Base-by-base conservation (phyloP, 2,888 invertebrate genomes). In the Macrosoma leucophasiata region DNA sequence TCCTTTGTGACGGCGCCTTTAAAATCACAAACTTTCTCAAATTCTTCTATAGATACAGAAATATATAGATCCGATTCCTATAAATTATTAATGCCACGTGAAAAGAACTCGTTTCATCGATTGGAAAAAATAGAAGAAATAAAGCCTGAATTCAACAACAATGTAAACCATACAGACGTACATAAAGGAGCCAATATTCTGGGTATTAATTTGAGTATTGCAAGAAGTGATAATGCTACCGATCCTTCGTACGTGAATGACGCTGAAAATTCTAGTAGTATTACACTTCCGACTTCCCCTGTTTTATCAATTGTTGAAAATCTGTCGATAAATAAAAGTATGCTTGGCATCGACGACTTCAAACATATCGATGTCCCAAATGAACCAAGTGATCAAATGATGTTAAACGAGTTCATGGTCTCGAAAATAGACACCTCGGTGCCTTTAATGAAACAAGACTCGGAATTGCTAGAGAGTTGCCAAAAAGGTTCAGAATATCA, bases 291-390 rank as follows among this genome's bases (percentile, higher is more conserved):
- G 0, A 41, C 64, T 13, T 84, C 82, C 10, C 82, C 82, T 2
- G 81, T 77, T 46, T 43, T 84, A 20, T 82, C 82, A 3, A 56
- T 81, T 6, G 81, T 82, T 3, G 81, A 81, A 59, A 75, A 73
- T 35, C 47, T 84, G 35, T 71, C 77, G 2, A 33, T 81, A 3
- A 65, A 52, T 26, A 70, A 65, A 50, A 68, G 65, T 15, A 36
- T 59, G 4, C 37, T 73, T 3, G 50, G 40, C 11, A 47, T 24
- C 35, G 21, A 46, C 3, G 52, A 52, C n/a, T n/a, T n/a, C n/a
- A n/a, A n/a, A n/a, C n/a, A n/a, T n/a, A 8, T 39, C 52, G n/a
- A 37, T 43, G 20, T 61, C 62, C 1, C 62, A 52, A 67, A 68
- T 44, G 63, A 69, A 49, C 52, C 43, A 37, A 39, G 33, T 9